These are phyloP conservation scores for Geococcyx californianus DNA, from an alignment of 2,113 vertebrate species.

Conservation along the genomic window DNA sequence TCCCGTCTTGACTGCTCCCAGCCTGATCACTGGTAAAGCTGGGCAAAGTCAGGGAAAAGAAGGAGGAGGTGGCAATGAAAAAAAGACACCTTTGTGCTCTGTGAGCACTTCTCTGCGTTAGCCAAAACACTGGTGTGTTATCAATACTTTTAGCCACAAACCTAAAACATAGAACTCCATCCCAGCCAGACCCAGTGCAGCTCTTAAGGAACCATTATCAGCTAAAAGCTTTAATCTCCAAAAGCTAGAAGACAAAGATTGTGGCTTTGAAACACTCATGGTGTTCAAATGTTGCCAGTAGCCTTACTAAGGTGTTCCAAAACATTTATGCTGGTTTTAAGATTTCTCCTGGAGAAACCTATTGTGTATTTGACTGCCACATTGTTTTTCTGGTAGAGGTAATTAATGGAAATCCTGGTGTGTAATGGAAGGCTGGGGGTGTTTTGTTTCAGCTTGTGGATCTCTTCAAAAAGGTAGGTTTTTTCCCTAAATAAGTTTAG, in stretches of 20 bases:
- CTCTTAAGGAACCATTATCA: background rate
- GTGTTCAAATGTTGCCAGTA: background rate
- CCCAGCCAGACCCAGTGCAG: background rate
- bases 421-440: too few relatives aligned
- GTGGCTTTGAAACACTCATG: background rate
- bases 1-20: background rate
- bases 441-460: too few relatives aligned
- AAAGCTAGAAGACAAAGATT: background rate
- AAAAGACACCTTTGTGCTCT: background rate
- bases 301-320: background rate
- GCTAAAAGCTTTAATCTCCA: background rate
- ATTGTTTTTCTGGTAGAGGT: background rate
- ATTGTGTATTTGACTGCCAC: background rate
- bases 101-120: background rate
- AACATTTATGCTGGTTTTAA: too few relatives aligned
- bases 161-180: background rate
- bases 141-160: background rate
- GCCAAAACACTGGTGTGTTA: background rate
- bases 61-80: background rate
- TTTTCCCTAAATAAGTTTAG: too few relatives aligned
- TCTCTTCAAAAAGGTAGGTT: too few relatives aligned
- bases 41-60: accelerated
- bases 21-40: background rate
- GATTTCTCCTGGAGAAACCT: background rate
- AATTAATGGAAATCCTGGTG: background rate